Evolutionary conservation across 2,113 vertebrate genomes (phyloP).

Genomic region (Aegotheles bennettii): DNA sequence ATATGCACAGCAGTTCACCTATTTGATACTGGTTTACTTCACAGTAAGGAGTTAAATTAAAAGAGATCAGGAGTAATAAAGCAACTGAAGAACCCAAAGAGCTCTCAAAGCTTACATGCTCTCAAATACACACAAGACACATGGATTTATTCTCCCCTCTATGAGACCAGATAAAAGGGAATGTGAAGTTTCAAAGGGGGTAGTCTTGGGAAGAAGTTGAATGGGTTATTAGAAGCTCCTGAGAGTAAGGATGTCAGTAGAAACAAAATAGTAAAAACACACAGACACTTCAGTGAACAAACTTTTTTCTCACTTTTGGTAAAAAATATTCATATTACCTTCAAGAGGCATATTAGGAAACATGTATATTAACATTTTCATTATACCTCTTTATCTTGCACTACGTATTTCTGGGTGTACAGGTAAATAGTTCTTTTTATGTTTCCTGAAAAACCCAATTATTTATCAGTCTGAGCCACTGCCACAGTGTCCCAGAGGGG

Average conservation of each 20-base stretch:
- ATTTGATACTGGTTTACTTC: background rate
- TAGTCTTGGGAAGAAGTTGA: background rate
- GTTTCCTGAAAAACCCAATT: background rate
- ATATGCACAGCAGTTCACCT: background rate
- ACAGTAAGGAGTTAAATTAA: background rate
- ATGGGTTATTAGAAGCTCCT: background rate
- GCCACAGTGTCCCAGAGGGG: background rate
- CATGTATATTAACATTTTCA: background rate
- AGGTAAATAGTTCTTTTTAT: background rate
- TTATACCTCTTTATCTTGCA: background rate
- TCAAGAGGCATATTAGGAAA: background rate
- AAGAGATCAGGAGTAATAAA: background rate
- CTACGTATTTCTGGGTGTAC: background rate
- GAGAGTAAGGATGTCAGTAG: background rate
- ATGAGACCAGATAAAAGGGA: background rate
- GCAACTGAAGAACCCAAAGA: background rate
- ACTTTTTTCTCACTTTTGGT: background rate
- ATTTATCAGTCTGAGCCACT: background rate
- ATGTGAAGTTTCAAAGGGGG: background rate
- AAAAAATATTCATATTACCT: background rate
- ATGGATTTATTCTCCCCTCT: background rate
- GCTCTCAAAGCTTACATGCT: background rate
- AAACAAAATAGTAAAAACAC: background rate
- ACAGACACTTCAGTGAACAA: background rate
- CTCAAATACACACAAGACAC: background rate